These are phyloP conservation scores for Atrina japonica DNA, from an alignment of 2,888 invertebrate species.

Conservation along the genomic window DNA sequence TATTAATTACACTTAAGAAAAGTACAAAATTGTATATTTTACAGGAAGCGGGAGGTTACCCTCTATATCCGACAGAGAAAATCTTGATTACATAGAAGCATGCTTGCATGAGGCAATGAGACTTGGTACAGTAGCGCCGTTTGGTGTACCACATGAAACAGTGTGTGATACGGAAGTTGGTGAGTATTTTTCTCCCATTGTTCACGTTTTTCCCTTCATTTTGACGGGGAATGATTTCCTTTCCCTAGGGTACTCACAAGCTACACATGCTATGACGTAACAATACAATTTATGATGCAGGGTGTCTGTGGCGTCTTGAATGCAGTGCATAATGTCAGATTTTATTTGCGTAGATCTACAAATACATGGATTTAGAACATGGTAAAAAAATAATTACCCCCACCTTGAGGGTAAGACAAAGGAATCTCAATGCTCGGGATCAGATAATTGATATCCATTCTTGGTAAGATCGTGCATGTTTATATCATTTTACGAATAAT, in stretches of 20 bases:
- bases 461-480: neutral
- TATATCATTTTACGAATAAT: neutral
- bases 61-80: slow-evolving; percentile 43
- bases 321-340: too few species aligned
- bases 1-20: too few species aligned
- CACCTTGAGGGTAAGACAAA: too few species aligned
- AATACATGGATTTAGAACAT: neutral
- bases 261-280: too few species aligned
- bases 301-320: too few species aligned
- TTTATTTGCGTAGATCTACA: too few species aligned
- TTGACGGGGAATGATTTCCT: neutral
- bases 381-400: too few species aligned
- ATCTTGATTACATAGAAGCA: slow-evolving; percentile 63
- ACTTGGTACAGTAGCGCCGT: slow-evolving; percentile 51
- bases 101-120: slow-evolving; percentile 67
- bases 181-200: slow-evolving; percentile 35
- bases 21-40: too few species aligned
- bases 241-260: too few species aligned
- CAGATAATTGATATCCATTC: too few species aligned
- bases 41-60: too few species aligned
- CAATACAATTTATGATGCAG: neutral
- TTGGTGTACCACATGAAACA: slow-evolving; percentile 56
- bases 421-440: too few species aligned
- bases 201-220: neutral
- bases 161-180: slow-evolving; percentile 60